Evolutionary conservation across 2,797 vertebrate genomes (phyloP), one percentile per base, ranked within the genome.

Genomic region (Eutrigla gurnardus): DNA sequence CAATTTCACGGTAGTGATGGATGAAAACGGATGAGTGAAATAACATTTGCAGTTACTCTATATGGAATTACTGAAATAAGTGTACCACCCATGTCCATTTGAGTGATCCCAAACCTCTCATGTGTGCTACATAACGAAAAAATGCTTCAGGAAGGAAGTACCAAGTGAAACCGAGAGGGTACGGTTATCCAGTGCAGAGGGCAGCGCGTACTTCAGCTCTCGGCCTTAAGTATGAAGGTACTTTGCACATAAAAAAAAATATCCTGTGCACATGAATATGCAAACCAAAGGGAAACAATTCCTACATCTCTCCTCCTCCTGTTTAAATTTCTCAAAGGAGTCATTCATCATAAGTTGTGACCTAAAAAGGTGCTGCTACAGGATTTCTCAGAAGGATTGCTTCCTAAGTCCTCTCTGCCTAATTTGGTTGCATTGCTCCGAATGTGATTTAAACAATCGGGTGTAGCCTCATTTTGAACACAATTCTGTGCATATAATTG

Each of bases 331-430:
- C 87, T 92, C 92, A 89, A 85, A 93, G 88, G 90, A 92, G 86
- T 73, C 88, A 91, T 92, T 93, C 78, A 83, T 91, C 88, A 86
- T 82, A 86, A 80, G 80, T 74, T 87, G 82, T 88, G 90, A 92
- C 90, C 86, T 87, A 86, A 90, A 92, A 91, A 89, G 88, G 88
- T 86, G 78, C 81, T 77, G 73, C 74, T 82, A 62, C 83, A 82
- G 82, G 73, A 84, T 89, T 88, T 88, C 88, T 90, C 84, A 70
- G 64, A 90, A 88, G 84, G 75, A 84, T 89, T 86, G 75, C 54
- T 81, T 83, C 58, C 47, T 76, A 85, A 79, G 75, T 84, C 85
- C 80, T 87, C 80, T 63, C 83, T 88, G 80, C 86, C 85, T 88
- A 88, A 91, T 87, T 90, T 87, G 82, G 85, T 73, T 78, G 78